phyloP scores from a whole-genome alignment of 2,113 vertebrate species.

The Morone chrysops region DNA sequence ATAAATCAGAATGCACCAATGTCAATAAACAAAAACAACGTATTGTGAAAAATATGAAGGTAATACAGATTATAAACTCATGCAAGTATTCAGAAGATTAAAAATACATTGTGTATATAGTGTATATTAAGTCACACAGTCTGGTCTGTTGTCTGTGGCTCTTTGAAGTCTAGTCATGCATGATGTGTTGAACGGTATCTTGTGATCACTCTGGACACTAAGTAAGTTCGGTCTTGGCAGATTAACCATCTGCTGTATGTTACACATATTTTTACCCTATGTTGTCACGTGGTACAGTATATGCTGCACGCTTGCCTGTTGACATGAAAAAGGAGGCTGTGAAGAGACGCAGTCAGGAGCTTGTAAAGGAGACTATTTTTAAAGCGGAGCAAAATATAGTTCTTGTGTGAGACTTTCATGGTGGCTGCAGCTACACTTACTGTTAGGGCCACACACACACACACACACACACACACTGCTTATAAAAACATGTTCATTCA shows the following conservation, averaged over 20 bases:
- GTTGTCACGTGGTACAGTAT: conserved; percentile 18
- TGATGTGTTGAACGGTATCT: neutral
- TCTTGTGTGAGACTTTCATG: conserved; percentile 40
- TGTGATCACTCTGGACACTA: neutral
- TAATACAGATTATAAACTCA: no score
- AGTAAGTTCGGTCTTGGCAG: conserved; percentile 18
- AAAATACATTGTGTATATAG: no score
- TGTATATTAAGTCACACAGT: neutral
- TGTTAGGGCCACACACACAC: conserved; percentile 11
- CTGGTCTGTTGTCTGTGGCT: neutral
- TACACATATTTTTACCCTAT: conserved; percentile 1
- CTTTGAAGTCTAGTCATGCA: neutral
- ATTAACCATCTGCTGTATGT: conserved; percentile 23
- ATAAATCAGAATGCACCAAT: neutral
- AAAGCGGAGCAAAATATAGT: conserved; percentile 65
- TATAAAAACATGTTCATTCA: neutral
- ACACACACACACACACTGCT: neutral
- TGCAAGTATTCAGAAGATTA: no score
- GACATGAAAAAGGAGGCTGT: conserved; percentile 16
- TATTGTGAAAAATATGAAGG: neutral
- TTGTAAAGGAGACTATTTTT: conserved; percentile 69
- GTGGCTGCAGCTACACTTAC: conserved; percentile 56
- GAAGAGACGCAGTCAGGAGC: conserved; percentile 27
- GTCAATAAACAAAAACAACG: neutral
- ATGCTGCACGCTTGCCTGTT: conserved; percentile 21